A percentile compares a stretch with the other conserved stretches of the same genome.
Conservation (phyloP, 2,888 invertebrate species). For the Colletes collaris region DNA sequence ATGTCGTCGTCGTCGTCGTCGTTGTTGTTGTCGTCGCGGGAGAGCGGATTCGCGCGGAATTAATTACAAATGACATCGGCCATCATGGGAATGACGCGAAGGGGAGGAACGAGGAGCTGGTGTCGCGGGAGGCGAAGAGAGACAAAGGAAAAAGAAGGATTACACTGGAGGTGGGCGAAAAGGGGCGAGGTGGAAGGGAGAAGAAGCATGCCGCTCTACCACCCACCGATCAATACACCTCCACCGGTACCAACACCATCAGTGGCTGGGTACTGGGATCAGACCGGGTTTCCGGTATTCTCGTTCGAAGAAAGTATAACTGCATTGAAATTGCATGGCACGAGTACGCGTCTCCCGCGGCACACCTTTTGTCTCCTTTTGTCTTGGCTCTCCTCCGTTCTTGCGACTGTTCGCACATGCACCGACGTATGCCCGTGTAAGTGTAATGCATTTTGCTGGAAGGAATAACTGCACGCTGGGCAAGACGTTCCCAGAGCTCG, state of each 20-base stretch:
- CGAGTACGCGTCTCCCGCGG: conserved; percentile 10
- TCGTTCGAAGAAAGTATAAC: conserved; percentile 39
- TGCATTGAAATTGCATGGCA: conserved; percentile 38
- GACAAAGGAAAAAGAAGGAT: conserved; percentile 35
- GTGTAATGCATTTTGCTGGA: conserved; percentile 1
- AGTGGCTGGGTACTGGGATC: conserved; percentile 45
- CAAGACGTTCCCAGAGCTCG: conserved; percentile 6
- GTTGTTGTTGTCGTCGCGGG: conserved; percentile 2
- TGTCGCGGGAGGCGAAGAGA: conserved; percentile 14
- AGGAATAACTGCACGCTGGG: conserved; percentile 9
- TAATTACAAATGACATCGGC: conserved; percentile 38
- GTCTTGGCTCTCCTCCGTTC: neutral
- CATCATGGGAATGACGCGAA: conserved; percentile 24
- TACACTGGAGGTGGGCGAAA: conserved; percentile 8
- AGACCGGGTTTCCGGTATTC: conserved; percentile 30
- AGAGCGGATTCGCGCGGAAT: conserved; percentile 8
- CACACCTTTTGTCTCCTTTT: conserved; percentile 7
- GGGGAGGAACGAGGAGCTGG: conserved; percentile 6
- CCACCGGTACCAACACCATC: conserved; percentile 72
- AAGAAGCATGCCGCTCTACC: conserved; percentile 70
- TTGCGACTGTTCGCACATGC: conserved; percentile 10
- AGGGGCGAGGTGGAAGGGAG: conserved; percentile 19
- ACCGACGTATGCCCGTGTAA: neutral
- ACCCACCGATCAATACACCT: conserved; percentile 81
- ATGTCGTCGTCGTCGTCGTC: neutral